Base-by-base conservation (phyloP, 2,113 vertebrate species). In the Ondatra zibethicus region DNA sequence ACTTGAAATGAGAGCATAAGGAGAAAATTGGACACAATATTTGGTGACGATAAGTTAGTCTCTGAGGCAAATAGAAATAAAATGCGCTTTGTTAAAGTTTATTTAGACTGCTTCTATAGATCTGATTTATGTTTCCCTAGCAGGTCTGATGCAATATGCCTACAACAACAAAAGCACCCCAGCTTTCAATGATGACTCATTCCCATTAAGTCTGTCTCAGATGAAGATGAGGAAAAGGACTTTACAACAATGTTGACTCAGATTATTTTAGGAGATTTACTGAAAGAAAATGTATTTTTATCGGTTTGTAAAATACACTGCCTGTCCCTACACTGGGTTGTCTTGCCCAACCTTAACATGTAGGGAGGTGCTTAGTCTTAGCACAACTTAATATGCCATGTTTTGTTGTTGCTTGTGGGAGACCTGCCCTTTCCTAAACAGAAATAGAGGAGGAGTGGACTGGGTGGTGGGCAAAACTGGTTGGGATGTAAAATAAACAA, bases 1-100 rank as follows among this genome's bases (percentile, higher is more conserved):
- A 93, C 80, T 19, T 96, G 87, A 95, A 92, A 27, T 45, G 61
- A 84, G 68, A 88, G 70, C 45, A 87, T 61, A 81, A 93, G 87
- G 86, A 88, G 55, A 90, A 95, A 97, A 88, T 12, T 52, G 90
- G n/a, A 39, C 14, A 50, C 17, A 76, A 27, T n/a, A 89, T 90
- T 82, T 84, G 82, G 89, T 80, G 27, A 89, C 50, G 25, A 86
- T 81, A 93, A 89, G 82, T 78, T 84, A 70, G 63, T 78, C 47
- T 82, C 75, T 82, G 82, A 58, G 78, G 45, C 80, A 95, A 75
- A 82, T 33, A 39, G 63, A 70, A 75, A 86, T 31, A 29, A 16
- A 58, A 78, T 76, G 42, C 58, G 8, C 47, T 61, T 50, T 73
- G 12, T 73, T 61, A 88, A 50, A 42, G 12, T 92, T 94, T 39